phyloP scores from a whole-genome alignment of 2,797 vertebrate species.

The Parambassis ranga region DNA sequence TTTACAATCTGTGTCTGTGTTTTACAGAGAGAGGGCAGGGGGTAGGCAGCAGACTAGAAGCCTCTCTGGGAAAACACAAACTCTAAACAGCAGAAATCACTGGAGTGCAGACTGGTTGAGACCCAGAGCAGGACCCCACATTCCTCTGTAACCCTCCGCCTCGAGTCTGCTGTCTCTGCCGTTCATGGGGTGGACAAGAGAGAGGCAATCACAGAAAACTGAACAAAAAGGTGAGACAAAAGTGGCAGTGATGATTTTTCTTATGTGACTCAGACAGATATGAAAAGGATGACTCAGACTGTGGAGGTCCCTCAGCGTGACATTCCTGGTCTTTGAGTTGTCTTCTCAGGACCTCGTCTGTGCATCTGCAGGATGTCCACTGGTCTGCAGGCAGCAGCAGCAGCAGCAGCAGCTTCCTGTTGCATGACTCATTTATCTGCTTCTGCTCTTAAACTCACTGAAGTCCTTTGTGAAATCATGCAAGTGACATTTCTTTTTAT shows the following conservation, averaged over 20 bases:
- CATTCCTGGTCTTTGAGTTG: conserved; percentile 57
- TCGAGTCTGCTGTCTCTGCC: conserved; percentile 20
- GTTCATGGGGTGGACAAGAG: neutral
- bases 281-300: conserved; percentile 46
- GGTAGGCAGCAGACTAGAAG: conserved; percentile 45
- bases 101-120: conserved; percentile 66
- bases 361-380: conserved; percentile 66
- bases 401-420: conserved; percentile 52
- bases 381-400: conserved; percentile 16
- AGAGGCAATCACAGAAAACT: neutral
- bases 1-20: conserved; percentile 25
- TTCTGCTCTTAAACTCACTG: neutral
- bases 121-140: conserved; percentile 68
- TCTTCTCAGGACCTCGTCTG: conserved; percentile 65
- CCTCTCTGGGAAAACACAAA: conserved; percentile 78
- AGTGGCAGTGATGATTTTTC: conserved; percentile 6
- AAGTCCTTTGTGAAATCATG: neutral
- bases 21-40: conserved; percentile 26
- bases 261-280: conserved; percentile 26
- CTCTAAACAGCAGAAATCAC: conserved; percentile 71
- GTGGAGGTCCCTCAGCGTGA: conserved; percentile 49
- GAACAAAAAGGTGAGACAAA: conserved; percentile 22
- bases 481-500: neutral
- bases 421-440: conserved; percentile 47
- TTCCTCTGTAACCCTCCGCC: conserved; percentile 59